These are phyloP conservation scores for Drosophila bocki DNA, from an alignment of 1,140 invertebrate genomes.

Conservation along the genomic window DNA sequence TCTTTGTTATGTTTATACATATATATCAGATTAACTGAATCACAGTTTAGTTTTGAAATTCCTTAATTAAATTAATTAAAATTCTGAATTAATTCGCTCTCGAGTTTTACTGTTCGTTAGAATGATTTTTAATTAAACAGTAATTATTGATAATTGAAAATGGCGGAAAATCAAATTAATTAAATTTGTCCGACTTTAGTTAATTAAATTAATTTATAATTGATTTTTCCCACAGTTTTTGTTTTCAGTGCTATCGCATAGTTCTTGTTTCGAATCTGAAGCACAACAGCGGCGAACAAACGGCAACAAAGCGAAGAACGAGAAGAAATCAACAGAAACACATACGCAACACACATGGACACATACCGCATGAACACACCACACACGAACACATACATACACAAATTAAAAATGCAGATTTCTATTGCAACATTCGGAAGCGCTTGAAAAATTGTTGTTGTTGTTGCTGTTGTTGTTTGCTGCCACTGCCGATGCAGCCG, in stretches of 20 bases:
- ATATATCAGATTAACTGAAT: too few species aligned
- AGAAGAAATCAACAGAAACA: conserved; percentile 53
- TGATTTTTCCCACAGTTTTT: neutral
- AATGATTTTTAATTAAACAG: neutral
- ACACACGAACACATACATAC: conserved; percentile 4
- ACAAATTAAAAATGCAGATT: conserved; percentile 79
- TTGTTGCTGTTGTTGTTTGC: neutral
- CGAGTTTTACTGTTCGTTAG: neutral
- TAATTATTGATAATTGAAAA: neutral
- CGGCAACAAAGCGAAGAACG: conserved; percentile 43
- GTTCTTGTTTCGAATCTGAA: conserved; percentile 38
- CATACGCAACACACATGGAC: conserved; percentile 31
- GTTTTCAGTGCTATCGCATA: conserved; percentile 4
- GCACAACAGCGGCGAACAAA: conserved; percentile 40
- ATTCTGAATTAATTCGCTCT: too few species aligned
- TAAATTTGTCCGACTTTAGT: neutral
- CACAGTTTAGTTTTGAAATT: too few species aligned
- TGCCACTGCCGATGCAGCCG: conserved; percentile 36
- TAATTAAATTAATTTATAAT: neutral
- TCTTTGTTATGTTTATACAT: too few species aligned
- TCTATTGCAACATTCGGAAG: conserved; percentile 77
- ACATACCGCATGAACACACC: conserved; percentile 20
- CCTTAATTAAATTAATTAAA: too few species aligned
- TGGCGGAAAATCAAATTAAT: neutral
- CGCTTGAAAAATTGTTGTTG: conserved; percentile 73